phyloP scores from a whole-genome alignment of 2,113 vertebrate genomes.

The Platanista minor region DNA sequence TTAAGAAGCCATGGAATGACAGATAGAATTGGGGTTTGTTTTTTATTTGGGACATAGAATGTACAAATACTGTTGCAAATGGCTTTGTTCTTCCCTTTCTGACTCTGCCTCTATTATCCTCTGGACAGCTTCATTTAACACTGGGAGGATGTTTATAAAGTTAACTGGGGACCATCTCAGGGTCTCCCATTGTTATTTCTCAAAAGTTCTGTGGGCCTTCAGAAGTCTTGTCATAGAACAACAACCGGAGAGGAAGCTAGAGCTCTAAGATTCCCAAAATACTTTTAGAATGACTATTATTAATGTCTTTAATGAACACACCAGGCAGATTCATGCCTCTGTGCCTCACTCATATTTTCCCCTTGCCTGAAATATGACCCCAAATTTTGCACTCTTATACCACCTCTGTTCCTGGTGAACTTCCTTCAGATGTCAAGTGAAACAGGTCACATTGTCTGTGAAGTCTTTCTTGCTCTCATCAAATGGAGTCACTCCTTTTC shows the following conservation, averaged over 20 bases:
- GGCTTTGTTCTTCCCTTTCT: background rate
- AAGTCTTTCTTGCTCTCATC: background rate
- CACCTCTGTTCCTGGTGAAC: background rate
- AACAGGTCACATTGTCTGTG: background rate
- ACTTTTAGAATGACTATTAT: background rate
- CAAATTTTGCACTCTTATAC: background rate
- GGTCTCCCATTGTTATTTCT: background rate
- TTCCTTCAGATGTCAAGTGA: background rate
- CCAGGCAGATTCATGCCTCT: background rate
- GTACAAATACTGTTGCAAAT: background rate
- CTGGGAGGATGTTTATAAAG: background rate
- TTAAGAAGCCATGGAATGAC: background rate
- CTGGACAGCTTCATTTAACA: background rate
- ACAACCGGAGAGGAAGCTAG: too few species aligned
- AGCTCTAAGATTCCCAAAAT: background rate
- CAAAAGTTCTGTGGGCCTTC: background rate
- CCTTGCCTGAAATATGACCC: background rate
- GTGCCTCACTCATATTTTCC: background rate
- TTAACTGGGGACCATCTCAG: background rate
- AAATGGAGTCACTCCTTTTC: background rate
- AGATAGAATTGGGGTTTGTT: background rate
- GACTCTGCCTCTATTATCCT: background rate
- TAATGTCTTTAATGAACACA: background rate
- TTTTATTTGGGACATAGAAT: background rate
- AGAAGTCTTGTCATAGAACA: background rate